Evolutionary conservation across 2,113 vertebrate genomes (phyloP).

Genomic region (Tenebrosternarchus preto): DNA sequence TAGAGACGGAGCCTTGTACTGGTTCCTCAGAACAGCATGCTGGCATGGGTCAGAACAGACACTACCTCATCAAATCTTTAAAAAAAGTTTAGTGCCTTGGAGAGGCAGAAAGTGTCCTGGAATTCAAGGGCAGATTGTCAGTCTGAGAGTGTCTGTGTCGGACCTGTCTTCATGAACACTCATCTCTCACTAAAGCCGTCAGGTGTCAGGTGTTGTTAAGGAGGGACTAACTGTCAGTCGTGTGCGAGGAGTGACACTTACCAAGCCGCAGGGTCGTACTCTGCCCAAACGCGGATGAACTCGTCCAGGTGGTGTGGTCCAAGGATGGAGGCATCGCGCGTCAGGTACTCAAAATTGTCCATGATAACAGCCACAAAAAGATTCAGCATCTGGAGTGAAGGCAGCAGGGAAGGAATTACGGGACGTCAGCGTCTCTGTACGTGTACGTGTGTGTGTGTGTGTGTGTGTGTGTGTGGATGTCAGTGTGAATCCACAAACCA

Average conservation of each 20-base stretch:
- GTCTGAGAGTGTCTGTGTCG: constrained; percentile 23
- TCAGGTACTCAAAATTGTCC: constrained; percentile 99
- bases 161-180: not conserved
- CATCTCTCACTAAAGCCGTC: constrained; percentile 28
- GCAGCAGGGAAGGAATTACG: not conserved
- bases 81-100: constrained; percentile 18
- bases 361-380: constrained; percentile 99
- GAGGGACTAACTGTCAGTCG: constrained; percentile 16
- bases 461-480: not conserved
- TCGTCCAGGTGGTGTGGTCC: constrained; percentile 98
- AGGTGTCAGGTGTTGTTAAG: constrained; percentile 4
- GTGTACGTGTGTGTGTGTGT: too few species aligned
- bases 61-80: constrained; percentile 30
- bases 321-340: constrained; percentile 95
- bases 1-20: constrained; percentile 25
- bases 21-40: constrained; percentile 58
- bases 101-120: not conserved
- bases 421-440: not conserved
- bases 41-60: constrained; percentile 57
- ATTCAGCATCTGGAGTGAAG: constrained; percentile 87
- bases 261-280: constrained; percentile 98
- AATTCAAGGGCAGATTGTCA: too few species aligned
- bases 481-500: constrained; percentile 78
- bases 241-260: constrained; percentile 67
- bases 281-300: constrained; percentile 96